A percentile compares a stretch with the other conserved stretches of the same genome.
Evolutionary conservation across 2,113 vertebrate genomes (phyloP).

Genomic region (Petrocephalus zakoni): DNA sequence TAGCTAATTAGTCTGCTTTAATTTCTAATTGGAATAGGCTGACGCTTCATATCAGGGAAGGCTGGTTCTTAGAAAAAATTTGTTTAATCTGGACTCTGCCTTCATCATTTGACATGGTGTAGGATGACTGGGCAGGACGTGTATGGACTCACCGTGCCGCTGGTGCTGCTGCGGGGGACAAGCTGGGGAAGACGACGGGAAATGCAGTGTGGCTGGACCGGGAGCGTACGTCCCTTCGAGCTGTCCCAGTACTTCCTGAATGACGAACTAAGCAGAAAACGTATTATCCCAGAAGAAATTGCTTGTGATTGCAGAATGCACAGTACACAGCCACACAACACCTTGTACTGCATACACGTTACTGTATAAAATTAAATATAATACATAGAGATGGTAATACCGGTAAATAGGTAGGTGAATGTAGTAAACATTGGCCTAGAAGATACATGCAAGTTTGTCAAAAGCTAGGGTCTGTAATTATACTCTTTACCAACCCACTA

Average conservation of each 20-base stretch:
- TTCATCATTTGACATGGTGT: not conserved
- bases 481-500: not conserved
- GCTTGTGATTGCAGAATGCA: not conserved
- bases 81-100: not conserved
- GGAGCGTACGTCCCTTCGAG: slow-evolving; percentile 86
- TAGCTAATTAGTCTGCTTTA: not conserved
- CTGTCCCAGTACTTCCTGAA: slow-evolving; percentile 87
- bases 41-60: not conserved
- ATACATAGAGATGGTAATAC: not conserved
- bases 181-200: slow-evolving; percentile 92
- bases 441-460: not conserved
- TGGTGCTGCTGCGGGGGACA: slow-evolving; percentile 81
- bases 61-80: not conserved
- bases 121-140: slow-evolving; percentile 82
- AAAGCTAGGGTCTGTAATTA: not conserved
- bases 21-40: not conserved
- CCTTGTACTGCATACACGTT: not conserved
- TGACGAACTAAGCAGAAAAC: not conserved
- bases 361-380: not conserved
- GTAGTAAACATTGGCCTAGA: not conserved
- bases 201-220: slow-evolving; percentile 91
- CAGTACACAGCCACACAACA: not conserved
- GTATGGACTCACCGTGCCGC: slow-evolving; percentile 83
- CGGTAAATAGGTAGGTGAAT: not conserved
- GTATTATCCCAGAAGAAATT: not conserved